These are phyloP conservation scores for Lycaon pictus DNA, from an alignment of 2,113 vertebrate species.

Conservation along the genomic window DNA sequence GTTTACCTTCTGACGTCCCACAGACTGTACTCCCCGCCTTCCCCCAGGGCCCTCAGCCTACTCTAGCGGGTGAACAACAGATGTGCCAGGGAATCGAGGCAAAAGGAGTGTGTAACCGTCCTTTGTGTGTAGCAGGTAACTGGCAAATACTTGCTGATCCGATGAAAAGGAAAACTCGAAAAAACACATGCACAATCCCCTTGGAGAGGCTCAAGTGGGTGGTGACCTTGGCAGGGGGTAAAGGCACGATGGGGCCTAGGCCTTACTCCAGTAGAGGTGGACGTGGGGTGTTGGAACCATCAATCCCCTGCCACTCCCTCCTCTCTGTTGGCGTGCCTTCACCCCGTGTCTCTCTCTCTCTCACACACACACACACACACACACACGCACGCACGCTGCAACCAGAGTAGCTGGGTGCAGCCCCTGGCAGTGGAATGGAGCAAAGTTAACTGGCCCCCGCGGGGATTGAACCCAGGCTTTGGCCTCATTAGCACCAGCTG, in stretches of 20 bases:
- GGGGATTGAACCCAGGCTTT: not conserved
- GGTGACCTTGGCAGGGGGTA: not conserved
- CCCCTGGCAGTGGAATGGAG: fast-evolving
- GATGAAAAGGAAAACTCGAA: not conserved
- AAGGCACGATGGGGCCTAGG: fast-evolving
- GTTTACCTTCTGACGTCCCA: not conserved
- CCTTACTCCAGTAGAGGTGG: not conserved
- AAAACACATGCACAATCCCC: not conserved
- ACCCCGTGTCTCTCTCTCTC: no score
- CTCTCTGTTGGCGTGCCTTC: fast-evolving
- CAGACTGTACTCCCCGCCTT: not conserved
- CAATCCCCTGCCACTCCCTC: not conserved
- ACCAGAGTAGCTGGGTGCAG: not conserved
- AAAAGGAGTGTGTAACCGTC: not conserved
- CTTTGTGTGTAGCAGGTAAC: not conserved
- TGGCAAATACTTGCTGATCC: not conserved
- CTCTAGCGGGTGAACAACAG: not conserved
- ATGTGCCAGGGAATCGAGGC: fast-evolving
- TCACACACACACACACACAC: not conserved
- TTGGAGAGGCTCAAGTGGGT: not conserved
- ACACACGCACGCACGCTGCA: not conserved
- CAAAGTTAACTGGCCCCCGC: not conserved
- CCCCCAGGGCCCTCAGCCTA: fast-evolving
- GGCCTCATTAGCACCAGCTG: slow-evolving; percentile 52
- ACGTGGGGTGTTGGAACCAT: fast-evolving